Conservation (phyloP, 2,888 invertebrate genomes). For the Chirona hameri region DNA sequence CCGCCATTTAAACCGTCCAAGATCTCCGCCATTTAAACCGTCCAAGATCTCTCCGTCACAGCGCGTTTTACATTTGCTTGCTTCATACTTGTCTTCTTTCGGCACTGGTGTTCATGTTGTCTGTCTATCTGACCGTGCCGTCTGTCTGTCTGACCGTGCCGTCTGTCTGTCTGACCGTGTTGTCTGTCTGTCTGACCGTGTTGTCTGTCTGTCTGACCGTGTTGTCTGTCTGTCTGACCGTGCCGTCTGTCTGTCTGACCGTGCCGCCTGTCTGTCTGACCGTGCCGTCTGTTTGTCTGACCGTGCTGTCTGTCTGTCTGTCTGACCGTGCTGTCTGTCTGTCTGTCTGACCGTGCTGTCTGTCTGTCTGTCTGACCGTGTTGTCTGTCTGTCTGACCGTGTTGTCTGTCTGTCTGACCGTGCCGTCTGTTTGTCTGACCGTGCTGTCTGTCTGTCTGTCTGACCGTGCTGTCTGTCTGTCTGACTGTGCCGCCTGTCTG, state of each 20-base stretch:
- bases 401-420: not conserved
- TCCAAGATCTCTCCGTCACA: too few species aligned
- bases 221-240: not conserved
- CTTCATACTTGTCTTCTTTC: too few species aligned
- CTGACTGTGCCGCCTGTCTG: not conserved
- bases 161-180: not conserved
- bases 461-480: not conserved
- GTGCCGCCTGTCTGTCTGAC: not conserved
- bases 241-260: not conserved
- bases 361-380: not conserved
- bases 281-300: too few species aligned
- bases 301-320: not conserved
- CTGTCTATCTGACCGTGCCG: not conserved
- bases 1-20: too few species aligned
- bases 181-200: not conserved
- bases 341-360: not conserved
- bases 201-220: not conserved
- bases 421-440: not conserved
- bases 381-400: not conserved
- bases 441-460: too few species aligned
- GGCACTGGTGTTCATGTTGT: too few species aligned
- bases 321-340: not conserved
- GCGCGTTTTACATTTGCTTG: too few species aligned
- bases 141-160: not conserved
- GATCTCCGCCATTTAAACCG: too few species aligned